A percentile compares a stretch with the other conserved stretches of the same genome.
phyloP scores from a whole-genome alignment of 2,888 invertebrate genomes.

The Leptinotarsa peninsularis region DNA sequence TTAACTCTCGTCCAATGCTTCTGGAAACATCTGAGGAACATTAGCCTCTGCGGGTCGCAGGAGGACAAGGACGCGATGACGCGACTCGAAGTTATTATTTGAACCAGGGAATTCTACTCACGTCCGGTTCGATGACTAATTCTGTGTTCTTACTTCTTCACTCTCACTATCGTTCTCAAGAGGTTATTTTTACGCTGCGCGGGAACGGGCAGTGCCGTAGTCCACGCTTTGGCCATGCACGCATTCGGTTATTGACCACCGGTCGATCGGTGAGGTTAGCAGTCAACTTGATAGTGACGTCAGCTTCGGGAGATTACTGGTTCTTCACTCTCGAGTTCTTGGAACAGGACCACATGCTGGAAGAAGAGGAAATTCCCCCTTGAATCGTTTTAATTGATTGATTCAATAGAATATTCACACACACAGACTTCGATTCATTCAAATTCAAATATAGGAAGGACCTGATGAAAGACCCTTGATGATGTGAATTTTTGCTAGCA shows the following conservation, averaged over 20 bases:
- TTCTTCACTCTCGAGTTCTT: too few relatives aligned
- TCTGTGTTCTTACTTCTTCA: conserved; percentile 31
- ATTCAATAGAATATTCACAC: too few relatives aligned
- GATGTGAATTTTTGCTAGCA: too few relatives aligned
- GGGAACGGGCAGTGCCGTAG: conserved; percentile 25
- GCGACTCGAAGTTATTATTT: conserved; percentile 16
- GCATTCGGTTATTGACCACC: background rate
- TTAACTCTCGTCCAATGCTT: conserved; percentile 23
- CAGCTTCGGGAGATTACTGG: too few relatives aligned
- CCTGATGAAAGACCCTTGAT: too few relatives aligned
- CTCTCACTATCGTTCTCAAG: conserved; percentile 42
- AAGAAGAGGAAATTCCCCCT: too few relatives aligned
- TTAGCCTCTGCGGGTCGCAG: conserved; percentile 29
- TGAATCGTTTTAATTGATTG: too few relatives aligned
- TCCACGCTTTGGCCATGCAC: background rate
- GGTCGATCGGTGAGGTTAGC: background rate
- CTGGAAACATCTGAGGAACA: conserved; percentile 28
- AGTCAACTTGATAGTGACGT: too few relatives aligned
- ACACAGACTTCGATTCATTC: too few relatives aligned
- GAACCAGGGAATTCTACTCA: conserved; percentile 49
- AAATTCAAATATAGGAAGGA: too few relatives aligned
- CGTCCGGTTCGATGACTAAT: conserved; percentile 52
- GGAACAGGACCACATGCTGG: too few relatives aligned
- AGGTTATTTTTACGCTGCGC: conserved; percentile 30
- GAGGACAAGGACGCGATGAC: conserved; percentile 33